These are phyloP conservation scores for Pica pica DNA, from an alignment of 2,113 vertebrate species.

Conservation along the genomic window DNA sequence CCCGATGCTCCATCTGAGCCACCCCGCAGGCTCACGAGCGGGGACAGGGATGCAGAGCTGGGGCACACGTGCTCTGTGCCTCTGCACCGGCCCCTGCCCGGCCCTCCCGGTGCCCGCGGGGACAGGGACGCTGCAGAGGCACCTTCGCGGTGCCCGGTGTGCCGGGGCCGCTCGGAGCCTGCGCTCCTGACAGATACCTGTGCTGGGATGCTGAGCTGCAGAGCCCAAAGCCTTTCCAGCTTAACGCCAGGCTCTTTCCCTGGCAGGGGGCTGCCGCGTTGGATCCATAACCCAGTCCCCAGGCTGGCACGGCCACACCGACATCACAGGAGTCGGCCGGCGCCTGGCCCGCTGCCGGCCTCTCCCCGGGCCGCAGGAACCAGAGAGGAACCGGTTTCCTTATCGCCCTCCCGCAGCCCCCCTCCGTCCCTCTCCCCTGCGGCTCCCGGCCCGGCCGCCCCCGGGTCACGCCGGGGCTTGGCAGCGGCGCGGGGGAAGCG, in stretches of 20 bases:
- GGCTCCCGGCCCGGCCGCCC: background rate
- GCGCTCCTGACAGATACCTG: accelerated
- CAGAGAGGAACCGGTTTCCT: background rate
- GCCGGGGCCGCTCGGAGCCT: background rate
- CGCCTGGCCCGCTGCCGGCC: background rate
- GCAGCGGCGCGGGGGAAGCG: background rate
- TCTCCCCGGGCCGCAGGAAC: background rate
- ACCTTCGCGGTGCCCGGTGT: accelerated
- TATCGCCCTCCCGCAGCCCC: background rate
- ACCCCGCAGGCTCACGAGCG: accelerated
- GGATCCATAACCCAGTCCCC: background rate
- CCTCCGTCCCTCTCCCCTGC: background rate
- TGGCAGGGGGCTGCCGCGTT: background rate
- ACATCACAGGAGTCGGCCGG: accelerated
- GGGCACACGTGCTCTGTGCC: accelerated
- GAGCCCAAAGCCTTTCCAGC: background rate
- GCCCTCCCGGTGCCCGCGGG: accelerated
- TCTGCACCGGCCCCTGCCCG: background rate
- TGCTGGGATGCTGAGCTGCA: background rate
- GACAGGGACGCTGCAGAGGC: background rate
- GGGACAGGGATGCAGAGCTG: background rate
- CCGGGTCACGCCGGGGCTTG: background rate
- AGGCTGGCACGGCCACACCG: background rate
- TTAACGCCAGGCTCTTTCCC: background rate
- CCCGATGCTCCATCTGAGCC: background rate